A percentile compares a stretch with the other conserved stretches of the same genome.
These are phyloP conservation scores for Piprites chloris DNA, from an alignment of 2,113 vertebrate species.

Conservation along the genomic window DNA sequence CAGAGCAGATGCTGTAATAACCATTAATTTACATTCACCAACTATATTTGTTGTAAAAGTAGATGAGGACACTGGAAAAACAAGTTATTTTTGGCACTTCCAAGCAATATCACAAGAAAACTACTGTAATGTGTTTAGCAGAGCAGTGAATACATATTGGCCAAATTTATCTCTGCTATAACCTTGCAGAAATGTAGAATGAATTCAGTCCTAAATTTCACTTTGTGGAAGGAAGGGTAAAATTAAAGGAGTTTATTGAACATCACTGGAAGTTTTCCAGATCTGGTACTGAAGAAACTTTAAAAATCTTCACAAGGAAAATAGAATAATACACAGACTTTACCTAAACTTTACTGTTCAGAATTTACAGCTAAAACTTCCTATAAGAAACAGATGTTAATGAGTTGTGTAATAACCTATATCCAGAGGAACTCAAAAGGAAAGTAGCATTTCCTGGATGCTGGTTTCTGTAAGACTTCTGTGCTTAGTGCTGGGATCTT, in stretches of 20 bases:
- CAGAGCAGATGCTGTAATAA: slow-evolving; percentile 62
- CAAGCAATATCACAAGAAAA: neutral
- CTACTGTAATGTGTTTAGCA: slow-evolving; percentile 37
- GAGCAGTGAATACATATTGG: slow-evolving; percentile 51
- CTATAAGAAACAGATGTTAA: neutral
- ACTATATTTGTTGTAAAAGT: slow-evolving; percentile 51
- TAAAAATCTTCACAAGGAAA: neutral
- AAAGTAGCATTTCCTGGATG: neutral
- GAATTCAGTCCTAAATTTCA: slow-evolving; percentile 35
- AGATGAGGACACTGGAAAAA: slow-evolving; percentile 56
- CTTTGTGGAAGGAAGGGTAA: slow-evolving; percentile 5
- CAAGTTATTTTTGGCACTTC: slow-evolving; percentile 49
- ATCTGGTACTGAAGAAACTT: neutral
- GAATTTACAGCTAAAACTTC: neutral
- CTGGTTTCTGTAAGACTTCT: neutral
- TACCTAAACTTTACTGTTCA: neutral
- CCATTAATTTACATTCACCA: slow-evolving; percentile 60
- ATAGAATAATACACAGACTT: neutral
- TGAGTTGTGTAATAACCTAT: neutral
- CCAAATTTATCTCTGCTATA: slow-evolving; percentile 39
- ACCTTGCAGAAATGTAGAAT: slow-evolving; percentile 24
- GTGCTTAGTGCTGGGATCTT: neutral
- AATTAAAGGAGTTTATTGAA: slow-evolving; percentile 15
- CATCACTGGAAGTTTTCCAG: neutral
- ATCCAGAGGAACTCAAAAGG: neutral